Evolutionary conservation across 2,797 vertebrate genomes (phyloP).

Genomic region (Gadopsis marmoratus): DNA sequence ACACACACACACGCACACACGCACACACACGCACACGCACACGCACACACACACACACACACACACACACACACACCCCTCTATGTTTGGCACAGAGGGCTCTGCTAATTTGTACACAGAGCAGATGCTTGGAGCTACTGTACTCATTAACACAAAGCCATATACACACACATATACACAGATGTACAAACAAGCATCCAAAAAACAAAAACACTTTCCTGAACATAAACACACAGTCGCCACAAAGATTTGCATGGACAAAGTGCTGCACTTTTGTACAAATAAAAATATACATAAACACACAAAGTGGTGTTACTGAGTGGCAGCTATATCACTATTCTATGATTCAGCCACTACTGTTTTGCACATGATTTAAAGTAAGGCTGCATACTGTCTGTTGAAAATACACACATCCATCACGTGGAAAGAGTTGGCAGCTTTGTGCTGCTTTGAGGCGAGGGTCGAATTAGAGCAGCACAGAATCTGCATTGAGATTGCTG

Average conservation of each 20-base stretch:
- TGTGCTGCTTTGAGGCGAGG: not conserved
- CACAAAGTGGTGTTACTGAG: not conserved
- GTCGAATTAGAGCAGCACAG: not conserved
- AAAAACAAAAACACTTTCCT: not conserved
- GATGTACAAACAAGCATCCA: not conserved
- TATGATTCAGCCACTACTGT: not conserved
- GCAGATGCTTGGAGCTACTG: slow-evolving; percentile 63
- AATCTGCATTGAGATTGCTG: not conserved
- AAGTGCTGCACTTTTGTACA: not conserved
- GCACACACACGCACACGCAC: slow-evolving; percentile 34
- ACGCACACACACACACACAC: slow-evolving; percentile 57
- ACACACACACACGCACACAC: too few species aligned
- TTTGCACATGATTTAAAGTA: not conserved
- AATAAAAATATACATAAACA: not conserved
- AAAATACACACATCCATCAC: slow-evolving; percentile 1
- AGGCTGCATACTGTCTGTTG: not conserved
- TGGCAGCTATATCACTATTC: not conserved
- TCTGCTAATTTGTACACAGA: slow-evolving; percentile 72
- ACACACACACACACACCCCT: slow-evolving; percentile 33
- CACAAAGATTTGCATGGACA: not conserved
- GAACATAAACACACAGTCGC: not conserved
- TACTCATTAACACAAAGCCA: slow-evolving; percentile 61
- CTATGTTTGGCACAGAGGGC: slow-evolving; percentile 65
- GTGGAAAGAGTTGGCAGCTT: not conserved
- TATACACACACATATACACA: slow-evolving; percentile 14